Base-by-base conservation (phyloP, 2,888 invertebrate genomes). In the Dascillus cervinus region DNA sequence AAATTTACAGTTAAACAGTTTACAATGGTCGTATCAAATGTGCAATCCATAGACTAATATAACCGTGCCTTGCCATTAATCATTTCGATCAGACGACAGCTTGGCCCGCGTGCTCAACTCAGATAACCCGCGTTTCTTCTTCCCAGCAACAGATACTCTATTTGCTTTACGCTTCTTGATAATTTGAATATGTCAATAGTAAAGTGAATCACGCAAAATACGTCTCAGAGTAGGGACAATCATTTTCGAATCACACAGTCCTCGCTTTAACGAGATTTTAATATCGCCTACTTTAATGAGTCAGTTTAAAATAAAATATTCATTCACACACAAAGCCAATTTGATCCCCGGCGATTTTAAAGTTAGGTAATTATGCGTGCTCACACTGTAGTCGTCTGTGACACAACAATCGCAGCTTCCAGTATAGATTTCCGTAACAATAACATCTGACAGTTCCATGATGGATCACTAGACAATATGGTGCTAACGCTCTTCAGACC, bases 401-500 rank as follows among this genome's bases (percentile, higher is more conserved):
- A 52, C 56, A 53, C 44, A 55, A 58, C 56, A 57, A 57, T 56
- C 55, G 54, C 52, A 47, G 52, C 52, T 49, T 48, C 50, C 55
- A 53, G 51, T 56, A 58, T 58, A 58, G 58, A 58, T 62, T 60
- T 60, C 57, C 55, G 60, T 53, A 62, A 64, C 62, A 63, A 64
- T 62, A 62, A 58, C 59, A 50, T 50, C 50, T 63, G 64, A 64
- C 64, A 62, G 59, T 55, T 47, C 48, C 49, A 58, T 64, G 64
- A 64, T 64, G 64, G 63, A 64, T 64, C 61, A 55, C 59, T 55
- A 58, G 60, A 61, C 60, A 59, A 60, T 60, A 62, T 61, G 61
- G 56, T 50, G 52, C 48, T 43, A 47, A 39, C 34, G 45, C 43
- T 46, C 46, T 51, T 47, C 40, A 34, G 41, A 31, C 34, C 29